phyloP scores from a whole-genome alignment of 2,113 vertebrate genomes.

The Capricornis sumatraensis region DNA sequence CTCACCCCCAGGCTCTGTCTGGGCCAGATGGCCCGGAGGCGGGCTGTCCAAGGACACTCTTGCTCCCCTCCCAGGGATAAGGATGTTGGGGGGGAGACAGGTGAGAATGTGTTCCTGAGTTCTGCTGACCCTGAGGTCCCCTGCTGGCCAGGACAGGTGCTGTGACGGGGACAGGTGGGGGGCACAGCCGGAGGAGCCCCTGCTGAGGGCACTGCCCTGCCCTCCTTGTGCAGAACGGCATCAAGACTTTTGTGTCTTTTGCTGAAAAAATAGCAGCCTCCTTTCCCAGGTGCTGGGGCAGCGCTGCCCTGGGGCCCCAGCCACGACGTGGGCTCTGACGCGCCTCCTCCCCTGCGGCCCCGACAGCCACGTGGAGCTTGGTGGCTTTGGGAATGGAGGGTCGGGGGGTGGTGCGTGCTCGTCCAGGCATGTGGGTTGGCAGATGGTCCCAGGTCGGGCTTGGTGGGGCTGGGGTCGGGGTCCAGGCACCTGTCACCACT shows the following conservation, averaged over 20 bases:
- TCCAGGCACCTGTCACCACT: not conserved
- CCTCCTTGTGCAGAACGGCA: accelerated
- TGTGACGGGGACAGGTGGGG: not conserved
- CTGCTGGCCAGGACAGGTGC: not conserved
- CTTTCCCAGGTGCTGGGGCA: accelerated
- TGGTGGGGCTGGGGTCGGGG: not conserved
- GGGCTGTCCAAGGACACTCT: not conserved
- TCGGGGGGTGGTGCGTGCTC: accelerated
- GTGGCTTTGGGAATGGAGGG: accelerated
- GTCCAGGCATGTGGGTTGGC: accelerated
- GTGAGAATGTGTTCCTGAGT: accelerated
- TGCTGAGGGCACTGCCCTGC: accelerated
- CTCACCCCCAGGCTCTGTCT: accelerated
- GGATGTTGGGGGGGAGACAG: accelerated
- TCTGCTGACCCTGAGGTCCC: not conserved
- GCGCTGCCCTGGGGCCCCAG: too few relatives aligned
- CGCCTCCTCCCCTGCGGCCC: accelerated
- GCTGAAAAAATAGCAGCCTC: not conserved
- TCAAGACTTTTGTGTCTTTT: not conserved
- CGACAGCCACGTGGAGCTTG: accelerated
- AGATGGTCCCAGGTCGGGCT: not conserved
- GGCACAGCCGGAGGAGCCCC: accelerated
- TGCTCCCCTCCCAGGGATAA: accelerated
- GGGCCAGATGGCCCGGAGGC: not conserved
- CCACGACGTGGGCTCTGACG: accelerated